A percentile compares a stretch with the other conserved stretches of the same genome.
phyloP scores from a whole-genome alignment of 1,140 invertebrate species.

The Hormaphis cornu region DNA sequence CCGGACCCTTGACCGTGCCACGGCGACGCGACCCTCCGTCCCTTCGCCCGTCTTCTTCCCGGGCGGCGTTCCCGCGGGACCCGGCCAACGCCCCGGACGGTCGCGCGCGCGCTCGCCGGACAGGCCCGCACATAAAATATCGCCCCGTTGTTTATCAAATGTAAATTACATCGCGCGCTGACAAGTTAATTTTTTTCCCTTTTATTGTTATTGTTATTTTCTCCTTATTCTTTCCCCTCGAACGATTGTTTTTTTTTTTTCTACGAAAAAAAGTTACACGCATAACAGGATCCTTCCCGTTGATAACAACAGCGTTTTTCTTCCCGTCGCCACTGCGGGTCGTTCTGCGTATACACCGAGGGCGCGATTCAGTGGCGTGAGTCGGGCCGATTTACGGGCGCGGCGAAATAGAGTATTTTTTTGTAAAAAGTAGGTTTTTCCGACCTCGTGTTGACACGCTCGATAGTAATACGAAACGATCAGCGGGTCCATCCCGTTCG shows the following conservation, averaged over 20 bases:
- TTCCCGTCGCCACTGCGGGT: no score
- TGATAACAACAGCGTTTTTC: no score
- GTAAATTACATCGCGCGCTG: conserved; percentile 29
- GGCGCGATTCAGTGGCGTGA: no score
- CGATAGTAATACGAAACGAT: no score
- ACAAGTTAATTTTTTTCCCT: conserved; percentile 31
- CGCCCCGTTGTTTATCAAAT: conserved; percentile 31
- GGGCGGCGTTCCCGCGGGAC: conserved; percentile 11
- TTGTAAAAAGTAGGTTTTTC: no score
- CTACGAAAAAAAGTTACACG: no score
- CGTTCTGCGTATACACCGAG: no score
- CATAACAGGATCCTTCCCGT: no score
- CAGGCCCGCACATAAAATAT: conserved; percentile 31
- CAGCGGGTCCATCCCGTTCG: no score
- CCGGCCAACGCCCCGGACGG: conserved; percentile 13
- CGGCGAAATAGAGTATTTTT: no score
- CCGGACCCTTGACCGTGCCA: conserved; percentile 28
- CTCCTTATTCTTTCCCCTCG: not conserved
- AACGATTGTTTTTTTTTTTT: not conserved
- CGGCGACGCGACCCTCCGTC: not conserved
- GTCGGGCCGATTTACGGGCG: no score
- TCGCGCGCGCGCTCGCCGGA: conserved; percentile 24
- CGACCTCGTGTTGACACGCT: no score
- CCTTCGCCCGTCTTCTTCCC: not conserved
- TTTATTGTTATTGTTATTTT: not conserved